Evolutionary conservation across 2,797 vertebrate genomes (phyloP).

Genomic region (Diplodus puntazzo): DNA sequence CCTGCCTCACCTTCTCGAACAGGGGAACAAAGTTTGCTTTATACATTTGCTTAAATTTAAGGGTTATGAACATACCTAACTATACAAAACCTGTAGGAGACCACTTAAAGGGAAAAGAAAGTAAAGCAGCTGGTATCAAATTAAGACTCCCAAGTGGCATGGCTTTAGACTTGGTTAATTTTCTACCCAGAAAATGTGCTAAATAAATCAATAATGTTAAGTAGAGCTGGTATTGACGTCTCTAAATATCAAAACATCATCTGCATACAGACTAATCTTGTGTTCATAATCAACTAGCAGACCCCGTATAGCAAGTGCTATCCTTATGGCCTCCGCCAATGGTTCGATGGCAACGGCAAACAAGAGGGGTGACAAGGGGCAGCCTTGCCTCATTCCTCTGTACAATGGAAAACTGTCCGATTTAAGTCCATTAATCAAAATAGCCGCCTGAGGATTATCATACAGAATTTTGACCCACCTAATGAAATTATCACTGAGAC

Average conservation of each 20-base stretch:
- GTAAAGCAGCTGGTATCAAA: not conserved
- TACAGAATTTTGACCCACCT: not conserved
- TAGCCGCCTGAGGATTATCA: not conserved
- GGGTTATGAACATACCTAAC: not conserved
- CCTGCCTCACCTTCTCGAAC: no score
- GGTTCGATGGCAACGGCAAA: not conserved
- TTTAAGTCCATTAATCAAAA: not conserved
- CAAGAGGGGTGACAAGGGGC: not conserved
- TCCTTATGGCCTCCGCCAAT: slow-evolving; percentile 6
- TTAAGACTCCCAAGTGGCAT: slow-evolving; percentile 1
- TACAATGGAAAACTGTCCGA: not conserved
- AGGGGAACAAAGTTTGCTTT: no score
- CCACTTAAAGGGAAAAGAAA: not conserved
- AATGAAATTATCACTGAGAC: not conserved
- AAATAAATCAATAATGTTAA: slow-evolving; percentile 22
- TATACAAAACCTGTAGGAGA: not conserved
- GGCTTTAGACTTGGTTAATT: slow-evolving; percentile 1
- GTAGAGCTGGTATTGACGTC: slow-evolving; percentile 8
- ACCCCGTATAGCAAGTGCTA: not conserved
- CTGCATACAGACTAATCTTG: slow-evolving; percentile 25
- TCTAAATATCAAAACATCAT: slow-evolving; percentile 30
- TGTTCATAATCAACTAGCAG: not conserved
- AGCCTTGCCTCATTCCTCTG: not conserved
- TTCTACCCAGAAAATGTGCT: slow-evolving; percentile 10
- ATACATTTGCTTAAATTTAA: no score